Conservation (phyloP, 2,888 invertebrate species). For the Phorcus lineatus region DNA sequence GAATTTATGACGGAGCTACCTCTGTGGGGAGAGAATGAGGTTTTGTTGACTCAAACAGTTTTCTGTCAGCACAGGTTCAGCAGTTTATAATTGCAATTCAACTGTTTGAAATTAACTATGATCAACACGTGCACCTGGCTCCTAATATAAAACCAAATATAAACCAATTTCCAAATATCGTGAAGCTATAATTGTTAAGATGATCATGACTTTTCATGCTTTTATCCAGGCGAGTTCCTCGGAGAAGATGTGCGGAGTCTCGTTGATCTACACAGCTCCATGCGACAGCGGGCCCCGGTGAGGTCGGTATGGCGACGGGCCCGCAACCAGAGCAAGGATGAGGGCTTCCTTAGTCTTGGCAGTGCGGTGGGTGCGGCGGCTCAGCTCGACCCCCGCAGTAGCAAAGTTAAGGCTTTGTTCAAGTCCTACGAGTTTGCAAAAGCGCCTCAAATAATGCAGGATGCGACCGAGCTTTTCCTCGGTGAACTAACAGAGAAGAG, state of each 20-base stretch:
- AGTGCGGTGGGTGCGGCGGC: slow-evolving; percentile 50
- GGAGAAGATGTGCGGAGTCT: slow-evolving; percentile 55
- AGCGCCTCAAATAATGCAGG: slow-evolving; percentile 48
- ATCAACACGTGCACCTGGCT: too few species aligned
- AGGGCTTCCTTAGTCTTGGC: slow-evolving; percentile 52
- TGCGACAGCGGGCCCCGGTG: slow-evolving; percentile 55
- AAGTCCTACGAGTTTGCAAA: slow-evolving; percentile 45
- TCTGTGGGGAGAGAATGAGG: too few species aligned
- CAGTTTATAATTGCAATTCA: too few species aligned
- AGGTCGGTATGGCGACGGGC: slow-evolving; percentile 53
- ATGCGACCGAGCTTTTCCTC: slow-evolving; percentile 50
- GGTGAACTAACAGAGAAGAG: slow-evolving; percentile 49
- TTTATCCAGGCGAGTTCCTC: slow-evolving; percentile 51
- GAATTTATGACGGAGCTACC: too few species aligned
- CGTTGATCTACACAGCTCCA: slow-evolving; percentile 59
- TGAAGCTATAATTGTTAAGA: too few species aligned
- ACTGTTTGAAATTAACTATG: too few species aligned
- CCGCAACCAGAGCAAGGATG: slow-evolving; percentile 38
- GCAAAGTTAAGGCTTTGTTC: slow-evolving; percentile 50
- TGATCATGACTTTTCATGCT: background rate
- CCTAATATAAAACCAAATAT: too few species aligned
- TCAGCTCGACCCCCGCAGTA: slow-evolving; percentile 44
- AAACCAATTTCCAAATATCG: too few species aligned
- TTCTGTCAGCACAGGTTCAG: too few species aligned
- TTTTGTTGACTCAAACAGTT: too few species aligned